These are phyloP conservation scores for Probaryconus sp. DNA, from an alignment of 1,140 invertebrate genomes.

Conservation along the genomic window DNA sequence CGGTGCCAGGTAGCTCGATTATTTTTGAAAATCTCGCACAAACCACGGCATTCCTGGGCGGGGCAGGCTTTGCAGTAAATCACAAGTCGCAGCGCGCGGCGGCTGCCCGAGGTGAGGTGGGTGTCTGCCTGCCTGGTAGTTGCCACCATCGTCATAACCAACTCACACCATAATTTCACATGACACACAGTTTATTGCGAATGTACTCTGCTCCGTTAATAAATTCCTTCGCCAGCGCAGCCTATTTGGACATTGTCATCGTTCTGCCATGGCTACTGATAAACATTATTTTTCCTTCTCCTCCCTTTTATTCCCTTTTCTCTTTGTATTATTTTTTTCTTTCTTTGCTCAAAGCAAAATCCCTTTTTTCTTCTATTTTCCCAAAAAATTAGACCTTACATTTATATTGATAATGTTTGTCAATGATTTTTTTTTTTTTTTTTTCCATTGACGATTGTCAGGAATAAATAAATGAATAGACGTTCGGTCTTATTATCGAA, in stretches of 20 bases:
- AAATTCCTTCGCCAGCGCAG: constrained; percentile 72
- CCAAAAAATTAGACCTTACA: too few species aligned
- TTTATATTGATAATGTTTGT: too few species aligned
- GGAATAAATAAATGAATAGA: too few species aligned
- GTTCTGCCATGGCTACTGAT: constrained; percentile 55
- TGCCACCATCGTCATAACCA: constrained; percentile 73
- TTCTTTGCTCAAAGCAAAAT: too few species aligned
- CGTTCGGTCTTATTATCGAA: too few species aligned
- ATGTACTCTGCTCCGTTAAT: constrained; percentile 73
- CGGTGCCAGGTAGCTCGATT: constrained; percentile 64
- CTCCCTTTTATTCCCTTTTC: constrained; percentile 1
- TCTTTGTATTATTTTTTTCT: too few species aligned
- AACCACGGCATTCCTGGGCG: constrained; percentile 77
- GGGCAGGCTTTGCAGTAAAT: constrained; percentile 70
- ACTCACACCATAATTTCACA: constrained; percentile 71
- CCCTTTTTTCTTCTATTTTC: too few species aligned
- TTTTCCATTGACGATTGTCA: too few species aligned
- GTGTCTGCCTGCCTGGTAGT: constrained; percentile 72
- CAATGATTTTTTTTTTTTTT: too few species aligned
- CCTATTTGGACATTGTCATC: constrained; percentile 71
- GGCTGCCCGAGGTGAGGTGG: constrained; percentile 62
- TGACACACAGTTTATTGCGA: constrained; percentile 76
- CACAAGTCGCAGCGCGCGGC: constrained; percentile 54
- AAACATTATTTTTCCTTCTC: constrained; percentile 42
- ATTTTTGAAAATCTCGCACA: constrained; percentile 74